Evolutionary conservation across 2,888 invertebrate species (phyloP), one percentile per base, ranked within the genome.

Genomic region (Thereva unica): DNA sequence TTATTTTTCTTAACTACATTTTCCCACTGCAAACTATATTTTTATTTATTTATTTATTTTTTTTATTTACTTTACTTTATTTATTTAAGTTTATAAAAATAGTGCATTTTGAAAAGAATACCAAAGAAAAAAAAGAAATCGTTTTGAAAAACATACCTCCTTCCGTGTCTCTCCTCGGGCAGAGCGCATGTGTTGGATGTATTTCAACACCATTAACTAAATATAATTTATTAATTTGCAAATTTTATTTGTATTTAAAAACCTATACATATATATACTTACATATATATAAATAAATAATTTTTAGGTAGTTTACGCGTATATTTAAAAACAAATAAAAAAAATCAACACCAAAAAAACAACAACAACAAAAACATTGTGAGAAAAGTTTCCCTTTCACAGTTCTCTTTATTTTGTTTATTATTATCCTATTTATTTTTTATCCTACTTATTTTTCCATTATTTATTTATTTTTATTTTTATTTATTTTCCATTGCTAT

Each of bases 381-480:
- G 89, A 89, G 89, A 87, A 87, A 87, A 73, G 76, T 75, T 84
- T 89, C 74, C 90, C 90, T 90, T 91, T 90, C 90, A 90, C 90
- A 89, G 91, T 91, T 91, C 89, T 55, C 55, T 64, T 37, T 37
- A 59, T 35, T 47, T 59, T 38, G 44, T 49, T n/a, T 34, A 56
- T 68, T 50, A 49, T 53, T 53, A 23, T 23, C 23, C 47, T 59
- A 37, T 52, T 50, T 47, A 8, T 10, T 47, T 59, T 59, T 59
- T 34, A 40, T 45, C 54, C 47, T 7, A 35, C 35, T 47, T 54
- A 23, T 38, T 47, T 12, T 12, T 49, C 49, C 49, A 47, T 47
- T 49, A 38, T 5, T 38, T 10, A 23, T 63, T 52, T 42, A 50
- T 34, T 8, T 23, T 55, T 68, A 57, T 55, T 53, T 53, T 54